These are phyloP conservation scores for Chaenogobius annularis DNA, from an alignment of 2,113 vertebrate species.

Conservation along the genomic window DNA sequence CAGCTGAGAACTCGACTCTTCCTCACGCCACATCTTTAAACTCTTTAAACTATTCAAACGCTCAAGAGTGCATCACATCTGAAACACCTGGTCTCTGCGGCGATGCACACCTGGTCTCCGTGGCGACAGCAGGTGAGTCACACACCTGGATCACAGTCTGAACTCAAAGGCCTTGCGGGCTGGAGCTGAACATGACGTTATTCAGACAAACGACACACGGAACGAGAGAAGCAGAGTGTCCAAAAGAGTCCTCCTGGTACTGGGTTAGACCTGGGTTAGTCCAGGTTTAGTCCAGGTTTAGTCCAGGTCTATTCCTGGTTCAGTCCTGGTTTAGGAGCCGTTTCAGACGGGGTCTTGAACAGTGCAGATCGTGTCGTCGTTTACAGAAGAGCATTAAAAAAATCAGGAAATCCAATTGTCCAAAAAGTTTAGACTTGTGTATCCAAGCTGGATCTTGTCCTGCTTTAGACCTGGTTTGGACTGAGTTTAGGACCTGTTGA, in stretches of 20 bases:
- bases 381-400: too few relatives aligned
- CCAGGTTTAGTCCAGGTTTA: not conserved
- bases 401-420: too few relatives aligned
- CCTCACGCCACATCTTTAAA: not conserved
- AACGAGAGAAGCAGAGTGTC: too few relatives aligned
- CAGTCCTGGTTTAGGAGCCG: too few relatives aligned
- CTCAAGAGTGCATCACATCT: not conserved
- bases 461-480: not conserved
- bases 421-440: too few relatives aligned
- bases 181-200: not conserved
- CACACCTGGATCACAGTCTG: constrained; percentile 1
- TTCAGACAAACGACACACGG: not conserved
- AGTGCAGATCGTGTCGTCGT: too few relatives aligned
- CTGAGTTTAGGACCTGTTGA: too few relatives aligned
- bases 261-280: not conserved
- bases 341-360: too few relatives aligned
- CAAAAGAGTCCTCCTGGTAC: not conserved
- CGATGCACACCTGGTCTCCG: not conserved
- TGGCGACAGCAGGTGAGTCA: not conserved
- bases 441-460: not conserved
- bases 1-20: not conserved
- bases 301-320: not conserved
- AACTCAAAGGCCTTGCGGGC: not conserved
- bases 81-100: not conserved
- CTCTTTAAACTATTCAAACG: not conserved